Base-by-base conservation (phyloP, 37 sponge, comb jelly and placozoan species). In the Petrosia ficiformis region DNA sequence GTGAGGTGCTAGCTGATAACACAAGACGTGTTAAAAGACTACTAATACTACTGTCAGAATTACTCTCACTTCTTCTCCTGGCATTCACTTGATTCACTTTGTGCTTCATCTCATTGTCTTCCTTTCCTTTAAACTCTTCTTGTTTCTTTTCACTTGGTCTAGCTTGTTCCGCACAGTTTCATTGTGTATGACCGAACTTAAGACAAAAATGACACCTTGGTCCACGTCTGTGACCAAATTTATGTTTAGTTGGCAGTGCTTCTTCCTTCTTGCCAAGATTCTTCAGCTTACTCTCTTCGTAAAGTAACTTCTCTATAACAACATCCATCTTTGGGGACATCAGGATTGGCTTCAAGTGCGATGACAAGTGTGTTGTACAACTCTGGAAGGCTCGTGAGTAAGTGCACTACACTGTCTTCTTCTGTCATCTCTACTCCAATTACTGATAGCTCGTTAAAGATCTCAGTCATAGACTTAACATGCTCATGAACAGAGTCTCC, bases 301-400 rank as follows among this genome's bases (percentile, higher is more conserved):
- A 70, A 30, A 76, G 71, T 6, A 83, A 42, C 19, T 71, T 26
- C 44, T 83, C 83, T 21, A 61, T 75, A 21, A 83, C 77, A 10
- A 75, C 71, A 42, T 83, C 76, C 83, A 83, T 75, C 10, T 52
- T 34, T 43, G n/a, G 77, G 77, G 19, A 80, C 81, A 29, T 59
- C 44, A 58, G 59, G 26, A 52, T 44, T 77, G 25, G 84, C 84
- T 71, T 84, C 78, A 6, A 84, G 58, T 26, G 84, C 84, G 6
- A 80, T 2, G 52, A 56, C n/a, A n/a, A n/a, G n/a, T n/a, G n/a
- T n/a, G n/a, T n/a, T n/a, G n/a, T n/a, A n/a, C n/a, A n/a, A n/a
- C 65, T 86, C 76, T 5, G 86, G 86, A 44, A 86, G 41, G 32
- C 80, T 86, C 19, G 81, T 76, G 30, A 86, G 76, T 33, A 86